A percentile compares a stretch with the other conserved stretches of the same genome.
Evolutionary conservation across 2,888 invertebrate species (phyloP).

Genomic region (Sclerodermus sp.): DNA sequence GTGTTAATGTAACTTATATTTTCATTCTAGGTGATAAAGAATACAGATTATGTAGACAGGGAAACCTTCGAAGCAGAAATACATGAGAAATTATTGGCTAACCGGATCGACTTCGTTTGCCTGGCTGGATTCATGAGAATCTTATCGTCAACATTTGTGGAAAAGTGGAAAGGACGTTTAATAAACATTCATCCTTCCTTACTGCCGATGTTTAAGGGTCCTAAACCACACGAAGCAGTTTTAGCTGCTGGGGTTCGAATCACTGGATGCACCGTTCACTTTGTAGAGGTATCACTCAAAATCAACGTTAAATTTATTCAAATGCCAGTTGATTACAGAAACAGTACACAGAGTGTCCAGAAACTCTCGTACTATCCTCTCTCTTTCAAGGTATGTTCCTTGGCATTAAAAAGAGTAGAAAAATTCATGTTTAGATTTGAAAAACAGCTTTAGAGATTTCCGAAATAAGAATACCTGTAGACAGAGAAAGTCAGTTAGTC

Average conservation of each 20-base stretch:
- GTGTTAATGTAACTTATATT: neutral
- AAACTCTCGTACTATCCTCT: too few species aligned
- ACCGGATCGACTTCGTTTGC: slow-evolving; percentile 84
- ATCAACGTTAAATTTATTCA: too few species aligned
- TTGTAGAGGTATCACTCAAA: slow-evolving; percentile 87
- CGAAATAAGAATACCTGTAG: too few species aligned
- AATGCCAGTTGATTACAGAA: too few species aligned
- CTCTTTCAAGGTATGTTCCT: too few species aligned
- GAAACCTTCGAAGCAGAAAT: slow-evolving; percentile 82
- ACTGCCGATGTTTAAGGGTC: slow-evolving; percentile 88
- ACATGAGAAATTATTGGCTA: slow-evolving; percentile 67
- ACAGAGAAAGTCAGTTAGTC: too few species aligned
- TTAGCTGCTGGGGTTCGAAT: slow-evolving; percentile 82
- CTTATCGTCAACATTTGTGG: slow-evolving; percentile 73
- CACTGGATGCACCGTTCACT: slow-evolving; percentile 94
- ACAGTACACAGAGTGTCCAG: too few species aligned
- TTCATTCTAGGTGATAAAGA: slow-evolving; percentile 71
- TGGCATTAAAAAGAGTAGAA: too few species aligned
- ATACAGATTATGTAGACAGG: slow-evolving; percentile 72
- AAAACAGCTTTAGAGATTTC: too few species aligned
- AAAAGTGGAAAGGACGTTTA: slow-evolving; percentile 81
- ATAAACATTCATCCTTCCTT: slow-evolving; percentile 95
- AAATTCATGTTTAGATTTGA: too few species aligned
- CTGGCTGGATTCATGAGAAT: slow-evolving; percentile 97
- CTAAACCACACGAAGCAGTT: slow-evolving; percentile 82